These are phyloP conservation scores for Anastatus disparis DNA, from an alignment of 1,140 invertebrate species.

Conservation along the genomic window DNA sequence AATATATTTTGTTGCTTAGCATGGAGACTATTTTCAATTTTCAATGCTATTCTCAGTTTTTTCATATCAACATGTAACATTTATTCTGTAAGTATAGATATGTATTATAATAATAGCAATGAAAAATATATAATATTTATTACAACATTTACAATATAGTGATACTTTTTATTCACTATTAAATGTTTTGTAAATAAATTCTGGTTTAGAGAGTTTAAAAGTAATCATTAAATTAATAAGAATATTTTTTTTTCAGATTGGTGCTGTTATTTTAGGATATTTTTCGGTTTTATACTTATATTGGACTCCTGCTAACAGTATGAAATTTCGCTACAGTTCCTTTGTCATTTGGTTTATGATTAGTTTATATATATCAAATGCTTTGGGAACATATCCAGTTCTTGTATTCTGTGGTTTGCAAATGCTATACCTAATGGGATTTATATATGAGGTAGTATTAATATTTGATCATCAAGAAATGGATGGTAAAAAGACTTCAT, in stretches of 20 bases:
- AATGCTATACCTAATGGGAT: constrained; percentile 66
- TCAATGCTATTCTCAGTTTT: constrained; percentile 58
- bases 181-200: too few relatives aligned
- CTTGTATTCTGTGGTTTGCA: constrained; percentile 70
- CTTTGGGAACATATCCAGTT: constrained; percentile 70
- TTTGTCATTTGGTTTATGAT: constrained; percentile 73
- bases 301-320: constrained; percentile 72
- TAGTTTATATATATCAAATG: constrained; percentile 71
- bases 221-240: too few relatives aligned
- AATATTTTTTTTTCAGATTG: constrained; percentile 61
- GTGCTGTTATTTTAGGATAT: constrained; percentile 64
- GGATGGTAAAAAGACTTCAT: constrained; percentile 56
- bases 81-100: constrained; percentile 57
- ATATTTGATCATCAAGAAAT: constrained; percentile 59
- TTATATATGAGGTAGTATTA: constrained; percentile 68
- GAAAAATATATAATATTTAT: neutral
- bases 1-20: constrained; percentile 65
- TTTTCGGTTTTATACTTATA: constrained; percentile 66
- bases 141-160: too few relatives aligned
- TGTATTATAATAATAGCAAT: neutral
- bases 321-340: constrained; percentile 69
- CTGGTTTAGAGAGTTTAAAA: too few relatives aligned
- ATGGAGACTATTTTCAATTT: constrained; percentile 62
- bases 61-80: constrained; percentile 65
- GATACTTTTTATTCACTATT: too few relatives aligned